Evolutionary conservation across 30 jellyfish, hydroid and myxozoan genomes (phyloP).

Genomic region (Aurelia aurita complex sp. Pacific): DNA sequence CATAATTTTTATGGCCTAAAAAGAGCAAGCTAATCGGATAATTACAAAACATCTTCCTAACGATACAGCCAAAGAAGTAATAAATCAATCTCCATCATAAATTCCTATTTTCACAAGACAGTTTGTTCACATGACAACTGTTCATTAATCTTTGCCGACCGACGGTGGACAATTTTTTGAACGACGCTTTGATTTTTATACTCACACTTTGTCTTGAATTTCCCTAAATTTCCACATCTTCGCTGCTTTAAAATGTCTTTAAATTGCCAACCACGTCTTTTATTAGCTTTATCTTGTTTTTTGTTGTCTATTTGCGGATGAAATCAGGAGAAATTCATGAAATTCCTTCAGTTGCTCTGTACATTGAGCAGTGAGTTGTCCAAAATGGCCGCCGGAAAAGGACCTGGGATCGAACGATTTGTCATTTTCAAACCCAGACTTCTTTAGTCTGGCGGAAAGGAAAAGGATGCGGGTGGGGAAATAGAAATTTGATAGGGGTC

Average conservation of each 20-base stretch:
- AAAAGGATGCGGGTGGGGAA: too few relatives aligned
- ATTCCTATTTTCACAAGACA: too few relatives aligned
- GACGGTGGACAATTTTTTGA: not conserved
- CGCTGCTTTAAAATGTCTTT: not conserved
- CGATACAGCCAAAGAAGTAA: too few relatives aligned
- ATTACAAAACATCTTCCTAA: too few relatives aligned
- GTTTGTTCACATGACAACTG: too few relatives aligned
- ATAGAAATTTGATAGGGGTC: too few relatives aligned
- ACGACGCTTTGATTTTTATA: not conserved
- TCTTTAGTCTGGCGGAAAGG: too few relatives aligned
- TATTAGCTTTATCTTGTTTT: too few relatives aligned
- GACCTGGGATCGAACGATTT: constrained; percentile 41
- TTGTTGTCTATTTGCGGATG: not conserved
- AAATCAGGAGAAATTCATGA: constrained; percentile 14
- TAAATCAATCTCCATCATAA: too few relatives aligned
- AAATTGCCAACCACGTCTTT: not conserved
- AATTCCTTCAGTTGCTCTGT: constrained; percentile 7
- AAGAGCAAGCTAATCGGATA: too few relatives aligned
- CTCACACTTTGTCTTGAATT: constrained; percentile 96
- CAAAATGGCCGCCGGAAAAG: constrained; percentile 70
- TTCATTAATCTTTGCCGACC: not conserved
- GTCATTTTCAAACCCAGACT: constrained; percentile 3
- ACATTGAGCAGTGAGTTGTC: constrained; percentile 26
- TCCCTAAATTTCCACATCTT: constrained; percentile 93
- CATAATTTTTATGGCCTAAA: too few relatives aligned